Conservation (phyloP, 2,797 vertebrate species). For the Neosilurus hyrtlii region DNA sequence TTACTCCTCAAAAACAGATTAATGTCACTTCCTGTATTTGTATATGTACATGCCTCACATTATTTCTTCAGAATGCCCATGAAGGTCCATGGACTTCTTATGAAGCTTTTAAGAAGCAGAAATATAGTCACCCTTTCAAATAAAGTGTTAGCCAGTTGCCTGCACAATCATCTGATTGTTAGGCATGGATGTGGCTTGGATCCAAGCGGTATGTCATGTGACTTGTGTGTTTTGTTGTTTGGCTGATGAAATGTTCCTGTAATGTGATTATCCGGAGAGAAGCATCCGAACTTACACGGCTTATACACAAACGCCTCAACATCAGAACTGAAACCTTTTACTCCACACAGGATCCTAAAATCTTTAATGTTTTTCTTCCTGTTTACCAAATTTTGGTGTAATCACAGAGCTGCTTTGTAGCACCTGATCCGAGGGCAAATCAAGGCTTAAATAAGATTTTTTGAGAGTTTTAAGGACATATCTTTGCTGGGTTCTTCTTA, state of each 20-base stretch:
- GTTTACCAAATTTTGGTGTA: neutral
- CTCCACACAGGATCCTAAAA: neutral
- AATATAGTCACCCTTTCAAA: neutral
- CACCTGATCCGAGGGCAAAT: neutral
- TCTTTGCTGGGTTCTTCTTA: slow-evolving; percentile 37
- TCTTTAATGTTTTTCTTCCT: neutral
- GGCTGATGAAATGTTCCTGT: neutral
- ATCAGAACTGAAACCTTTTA: neutral
- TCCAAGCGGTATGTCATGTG: neutral
- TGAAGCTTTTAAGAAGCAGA: neutral
- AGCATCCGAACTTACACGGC: neutral
- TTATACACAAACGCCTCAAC: neutral
- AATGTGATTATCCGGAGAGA: neutral
- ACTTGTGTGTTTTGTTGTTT: neutral
- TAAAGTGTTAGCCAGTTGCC: neutral
- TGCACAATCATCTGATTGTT: neutral
- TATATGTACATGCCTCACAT: neutral
- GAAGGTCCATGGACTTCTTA: neutral
- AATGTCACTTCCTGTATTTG: neutral
- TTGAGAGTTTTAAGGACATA: slow-evolving; percentile 64
- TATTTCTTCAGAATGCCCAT: neutral
- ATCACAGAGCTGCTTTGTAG: neutral
- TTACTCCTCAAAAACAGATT: neutral
- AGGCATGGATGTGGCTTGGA: neutral
- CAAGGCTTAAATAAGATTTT: slow-evolving; percentile 58